Percentiles rank a stretch among this genome's conserved stretches.
These are phyloP conservation scores for Ormyrus thymus DNA, from an alignment of 2,888 invertebrate species.

Conservation along the genomic window DNA sequence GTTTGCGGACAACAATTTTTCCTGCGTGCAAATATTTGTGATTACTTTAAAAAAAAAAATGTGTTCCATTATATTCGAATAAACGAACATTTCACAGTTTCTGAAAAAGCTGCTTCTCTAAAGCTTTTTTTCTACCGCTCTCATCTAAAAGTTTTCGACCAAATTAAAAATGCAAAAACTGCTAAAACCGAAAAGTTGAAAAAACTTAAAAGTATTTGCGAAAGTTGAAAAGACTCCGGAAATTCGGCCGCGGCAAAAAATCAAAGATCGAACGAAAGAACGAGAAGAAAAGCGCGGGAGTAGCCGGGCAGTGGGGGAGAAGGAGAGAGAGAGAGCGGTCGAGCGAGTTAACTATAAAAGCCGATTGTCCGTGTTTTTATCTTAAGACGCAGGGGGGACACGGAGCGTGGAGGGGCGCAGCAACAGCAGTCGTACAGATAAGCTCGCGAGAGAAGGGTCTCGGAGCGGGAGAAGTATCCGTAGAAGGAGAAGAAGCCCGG, in stretches of 20 bases:
- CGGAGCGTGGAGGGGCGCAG: conserved; percentile 46
- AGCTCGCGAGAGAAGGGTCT: conserved; percentile 8
- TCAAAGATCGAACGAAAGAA: background rate
- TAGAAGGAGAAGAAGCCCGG: conserved; percentile 33
- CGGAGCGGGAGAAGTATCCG: conserved; percentile 20
- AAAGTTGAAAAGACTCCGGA: background rate
- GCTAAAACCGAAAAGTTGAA: too few relatives aligned
- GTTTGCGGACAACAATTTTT: too few relatives aligned
- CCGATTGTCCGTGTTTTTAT: conserved; percentile 74
- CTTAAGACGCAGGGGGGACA: conserved; percentile 67
- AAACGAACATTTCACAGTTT: too few relatives aligned
- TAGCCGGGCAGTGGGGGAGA: background rate
- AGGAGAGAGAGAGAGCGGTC: conserved; percentile 48
- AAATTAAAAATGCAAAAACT: too few relatives aligned
- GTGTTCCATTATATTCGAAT: too few relatives aligned
- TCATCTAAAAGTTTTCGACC: too few relatives aligned
- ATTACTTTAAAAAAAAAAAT: too few relatives aligned
- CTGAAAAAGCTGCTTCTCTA: too few relatives aligned
- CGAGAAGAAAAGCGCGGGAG: background rate
- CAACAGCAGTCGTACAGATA: conserved; percentile 27
- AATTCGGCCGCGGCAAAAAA: background rate
- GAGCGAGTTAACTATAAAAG: conserved; percentile 72
- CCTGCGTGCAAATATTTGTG: too few relatives aligned
- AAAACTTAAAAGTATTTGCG: background rate
- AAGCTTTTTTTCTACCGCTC: too few relatives aligned